These are phyloP conservation scores for Oostethus manadensis DNA, from an alignment of 2,113 vertebrate species.

Conservation along the genomic window DNA sequence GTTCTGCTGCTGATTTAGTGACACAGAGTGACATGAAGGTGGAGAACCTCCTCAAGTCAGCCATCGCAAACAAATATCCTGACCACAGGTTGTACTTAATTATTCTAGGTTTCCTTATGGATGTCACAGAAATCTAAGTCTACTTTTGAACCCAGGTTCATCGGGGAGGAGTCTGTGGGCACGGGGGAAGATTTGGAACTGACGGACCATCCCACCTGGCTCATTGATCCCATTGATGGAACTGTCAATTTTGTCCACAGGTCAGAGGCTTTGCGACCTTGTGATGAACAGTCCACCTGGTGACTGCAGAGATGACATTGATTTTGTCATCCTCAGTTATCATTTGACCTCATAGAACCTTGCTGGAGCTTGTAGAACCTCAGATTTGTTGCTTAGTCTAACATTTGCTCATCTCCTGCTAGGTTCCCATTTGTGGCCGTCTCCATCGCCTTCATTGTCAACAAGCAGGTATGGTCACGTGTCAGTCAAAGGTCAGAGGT, in stretches of 20 bases:
- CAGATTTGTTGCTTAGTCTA: too few relatives aligned
- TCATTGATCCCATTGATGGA: slow-evolving; percentile 91
- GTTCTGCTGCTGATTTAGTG: slow-evolving; percentile 84
- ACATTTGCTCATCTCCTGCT: background rate
- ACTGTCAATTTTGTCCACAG: slow-evolving; percentile 92
- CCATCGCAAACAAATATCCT: slow-evolving; percentile 78
- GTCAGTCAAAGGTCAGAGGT: background rate
- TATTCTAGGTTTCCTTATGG: background rate
- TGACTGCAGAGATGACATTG: too few relatives aligned
- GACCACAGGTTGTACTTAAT: slow-evolving; percentile 74
- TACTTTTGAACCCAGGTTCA: slow-evolving; percentile 72
- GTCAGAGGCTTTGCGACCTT: slow-evolving; percentile 47
- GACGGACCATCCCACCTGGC: slow-evolving; percentile 84
- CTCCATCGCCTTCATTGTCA: slow-evolving; percentile 84
- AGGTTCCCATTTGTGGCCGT: slow-evolving; percentile 87
- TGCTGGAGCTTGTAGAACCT: too few relatives aligned
- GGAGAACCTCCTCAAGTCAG: slow-evolving; percentile 80
- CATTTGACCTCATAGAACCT: too few relatives aligned
- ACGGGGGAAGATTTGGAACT: slow-evolving; percentile 76
- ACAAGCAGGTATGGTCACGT: slow-evolving; percentile 76
- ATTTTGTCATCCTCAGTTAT: too few relatives aligned
- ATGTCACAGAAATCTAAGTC: too few relatives aligned
- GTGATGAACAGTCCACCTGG: too few relatives aligned
- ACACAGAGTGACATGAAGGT: slow-evolving; percentile 84
- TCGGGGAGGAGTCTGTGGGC: slow-evolving; percentile 88